Evolutionary conservation across 2,113 vertebrate species (phyloP).

Genomic region (Mormyrus lacerda): DNA sequence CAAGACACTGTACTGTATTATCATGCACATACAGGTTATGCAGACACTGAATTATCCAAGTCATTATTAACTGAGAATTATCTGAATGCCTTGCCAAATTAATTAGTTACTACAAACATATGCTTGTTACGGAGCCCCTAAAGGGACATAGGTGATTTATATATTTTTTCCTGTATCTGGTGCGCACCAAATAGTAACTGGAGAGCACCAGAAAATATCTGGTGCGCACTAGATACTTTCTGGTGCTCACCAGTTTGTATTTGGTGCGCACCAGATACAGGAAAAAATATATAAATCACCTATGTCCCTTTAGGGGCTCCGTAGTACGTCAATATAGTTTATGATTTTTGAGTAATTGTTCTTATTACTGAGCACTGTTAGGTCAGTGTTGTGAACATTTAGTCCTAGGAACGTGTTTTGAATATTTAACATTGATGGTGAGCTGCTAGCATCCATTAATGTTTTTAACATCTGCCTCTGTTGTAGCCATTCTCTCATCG

Average conservation of each 20-base stretch:
- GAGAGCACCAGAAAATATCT: no score
- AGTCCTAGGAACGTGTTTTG: not conserved
- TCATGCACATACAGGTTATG: not conserved
- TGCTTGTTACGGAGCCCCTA: no score
- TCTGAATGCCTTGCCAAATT: not conserved
- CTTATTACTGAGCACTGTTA: not conserved
- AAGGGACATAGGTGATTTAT: no score
- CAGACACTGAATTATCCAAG: not conserved
- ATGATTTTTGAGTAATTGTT: not conserved
- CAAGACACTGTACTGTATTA: not conserved
- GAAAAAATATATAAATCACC: no score
- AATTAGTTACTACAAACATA: not conserved
- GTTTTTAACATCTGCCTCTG: not conserved
- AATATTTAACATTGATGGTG: not conserved
- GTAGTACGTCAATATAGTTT: not conserved
- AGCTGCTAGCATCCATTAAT: not conserved
- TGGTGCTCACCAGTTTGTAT: no score
- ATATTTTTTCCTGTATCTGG: no score
- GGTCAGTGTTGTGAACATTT: not conserved
- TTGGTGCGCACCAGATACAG: no score
- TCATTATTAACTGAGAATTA: not conserved
- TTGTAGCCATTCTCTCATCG: not conserved
- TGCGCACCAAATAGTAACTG: no score
- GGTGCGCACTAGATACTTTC: no score
- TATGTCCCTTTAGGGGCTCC: no score